Evolutionary conservation across 1,140 invertebrate genomes (phyloP).

Genomic region (Pogonomyrmex californicus): DNA sequence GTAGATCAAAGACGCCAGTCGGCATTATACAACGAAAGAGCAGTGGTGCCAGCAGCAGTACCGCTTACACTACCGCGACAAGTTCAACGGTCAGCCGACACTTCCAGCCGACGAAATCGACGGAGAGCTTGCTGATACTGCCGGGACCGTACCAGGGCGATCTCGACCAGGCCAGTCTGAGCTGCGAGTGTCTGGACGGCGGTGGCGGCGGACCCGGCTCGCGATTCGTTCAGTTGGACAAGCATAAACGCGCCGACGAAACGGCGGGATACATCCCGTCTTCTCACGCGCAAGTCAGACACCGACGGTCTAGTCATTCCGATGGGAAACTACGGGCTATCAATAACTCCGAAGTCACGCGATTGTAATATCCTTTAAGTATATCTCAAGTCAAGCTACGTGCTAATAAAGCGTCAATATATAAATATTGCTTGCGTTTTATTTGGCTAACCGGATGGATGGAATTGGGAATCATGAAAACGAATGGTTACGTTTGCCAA

Average conservation of each 20-base stretch:
- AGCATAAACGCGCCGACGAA: conserved; percentile 79
- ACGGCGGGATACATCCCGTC: conserved; percentile 61
- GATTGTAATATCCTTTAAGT: conserved; percentile 80
- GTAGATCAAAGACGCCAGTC: conserved; percentile 86
- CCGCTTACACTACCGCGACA: conserved; percentile 77
- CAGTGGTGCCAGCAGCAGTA: conserved; percentile 69
- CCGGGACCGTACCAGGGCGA: conserved; percentile 87
- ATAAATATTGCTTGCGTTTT: conserved; percentile 34
- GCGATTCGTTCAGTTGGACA: conserved; percentile 82
- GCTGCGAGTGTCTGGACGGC: conserved; percentile 90
- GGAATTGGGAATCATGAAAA: neutral
- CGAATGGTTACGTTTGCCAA: neutral
- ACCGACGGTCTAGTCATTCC: conserved; percentile 85
- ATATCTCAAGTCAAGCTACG: conserved; percentile 17
- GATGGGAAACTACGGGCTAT: conserved; percentile 83
- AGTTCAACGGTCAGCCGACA: conserved; percentile 84
- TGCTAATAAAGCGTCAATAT: conserved; percentile 49
- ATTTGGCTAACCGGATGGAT: neutral
- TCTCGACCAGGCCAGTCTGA: conserved; percentile 88
- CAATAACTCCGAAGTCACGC: conserved; percentile 85
- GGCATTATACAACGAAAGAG: conserved; percentile 85
- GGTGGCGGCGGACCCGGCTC: conserved; percentile 80
- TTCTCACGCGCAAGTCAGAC: conserved; percentile 82
- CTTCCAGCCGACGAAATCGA: conserved; percentile 91
- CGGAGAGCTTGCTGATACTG: conserved; percentile 91